Percentiles rank a stretch among this genome's conserved stretches.
phyloP scores from a whole-genome alignment of 1,140 invertebrate genomes.

The Drosophila sucinea region DNA sequence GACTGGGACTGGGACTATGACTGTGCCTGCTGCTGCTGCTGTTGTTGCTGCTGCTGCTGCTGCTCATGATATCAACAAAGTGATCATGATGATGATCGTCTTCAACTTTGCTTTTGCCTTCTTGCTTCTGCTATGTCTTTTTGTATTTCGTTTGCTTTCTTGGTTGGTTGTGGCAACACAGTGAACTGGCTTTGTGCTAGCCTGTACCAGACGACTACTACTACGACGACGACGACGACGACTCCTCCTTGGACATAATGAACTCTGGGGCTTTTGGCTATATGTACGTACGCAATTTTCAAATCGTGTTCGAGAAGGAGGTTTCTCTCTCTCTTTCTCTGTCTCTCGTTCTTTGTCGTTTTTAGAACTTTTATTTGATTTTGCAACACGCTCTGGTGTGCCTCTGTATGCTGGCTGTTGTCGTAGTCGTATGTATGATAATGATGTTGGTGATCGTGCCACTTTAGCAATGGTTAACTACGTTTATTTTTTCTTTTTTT shows the following conservation, averaged over 20 bases:
- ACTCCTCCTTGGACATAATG: constrained; percentile 75
- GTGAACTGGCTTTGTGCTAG: constrained; percentile 69
- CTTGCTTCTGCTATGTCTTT: constrained; percentile 27
- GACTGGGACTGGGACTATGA: constrained; percentile 27
- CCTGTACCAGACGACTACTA: constrained; percentile 39
- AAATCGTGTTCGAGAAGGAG: constrained; percentile 74
- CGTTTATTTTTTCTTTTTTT: constrained; percentile 30
- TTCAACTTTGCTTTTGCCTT: constrained; percentile 22
- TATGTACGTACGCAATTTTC: constrained; percentile 71
- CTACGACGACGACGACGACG: constrained; percentile 29
- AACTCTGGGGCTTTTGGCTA: constrained; percentile 63
- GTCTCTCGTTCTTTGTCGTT: constrained; percentile 24
- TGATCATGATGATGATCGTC: constrained; percentile 73
- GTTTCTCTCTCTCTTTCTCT: constrained; percentile 22
- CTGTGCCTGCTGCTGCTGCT: constrained; percentile 35
- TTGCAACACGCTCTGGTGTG: constrained; percentile 59
- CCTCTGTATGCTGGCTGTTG: constrained; percentile 40
- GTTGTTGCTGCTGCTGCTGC: constrained; percentile 17
- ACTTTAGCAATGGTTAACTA: constrained; percentile 78
- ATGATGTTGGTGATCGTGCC: constrained; percentile 80
- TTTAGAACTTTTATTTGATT: constrained; percentile 75
- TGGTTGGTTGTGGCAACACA: constrained; percentile 63
- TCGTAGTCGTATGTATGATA: constrained; percentile 65
- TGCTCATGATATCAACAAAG: constrained; percentile 66
- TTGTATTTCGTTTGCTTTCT: constrained; percentile 29